phyloP scores from a whole-genome alignment of 2,113 vertebrate species.

The Strix aluco region DNA sequence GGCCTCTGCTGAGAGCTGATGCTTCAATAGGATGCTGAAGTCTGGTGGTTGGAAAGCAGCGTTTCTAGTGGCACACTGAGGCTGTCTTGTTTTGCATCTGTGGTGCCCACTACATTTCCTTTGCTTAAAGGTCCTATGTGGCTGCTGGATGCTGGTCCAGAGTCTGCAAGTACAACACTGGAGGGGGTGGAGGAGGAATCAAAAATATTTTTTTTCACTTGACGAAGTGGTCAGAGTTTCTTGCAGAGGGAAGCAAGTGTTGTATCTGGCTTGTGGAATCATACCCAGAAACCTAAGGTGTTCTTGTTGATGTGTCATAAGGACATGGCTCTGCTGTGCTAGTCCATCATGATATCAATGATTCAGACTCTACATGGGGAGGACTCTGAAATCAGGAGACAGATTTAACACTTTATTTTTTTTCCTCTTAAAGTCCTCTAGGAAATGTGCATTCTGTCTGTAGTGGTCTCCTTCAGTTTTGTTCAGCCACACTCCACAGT shows the following conservation, averaged over 20 bases:
- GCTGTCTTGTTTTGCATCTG: neutral
- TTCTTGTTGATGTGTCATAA: neutral
- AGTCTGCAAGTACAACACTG: neutral
- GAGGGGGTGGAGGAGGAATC: neutral
- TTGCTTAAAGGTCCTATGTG: neutral
- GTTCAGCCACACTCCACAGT: neutral
- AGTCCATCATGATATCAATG: neutral
- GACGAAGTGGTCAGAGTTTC: neutral
- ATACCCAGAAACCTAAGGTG: neutral
- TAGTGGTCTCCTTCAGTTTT: neutral
- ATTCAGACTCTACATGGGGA: neutral
- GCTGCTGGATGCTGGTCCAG: neutral
- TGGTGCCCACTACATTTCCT: neutral
- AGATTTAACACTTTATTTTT: neutral
- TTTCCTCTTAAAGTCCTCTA: neutral
- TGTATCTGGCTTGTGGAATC: neutral
- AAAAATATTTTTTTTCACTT: neutral
- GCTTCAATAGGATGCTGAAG: slow-evolving; percentile 14
- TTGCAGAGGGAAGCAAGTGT: neutral
- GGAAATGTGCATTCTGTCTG: neutral
- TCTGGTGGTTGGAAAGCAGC: neutral
- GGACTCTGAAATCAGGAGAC: neutral
- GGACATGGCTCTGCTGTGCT: neutral
- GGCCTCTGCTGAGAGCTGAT: slow-evolving; percentile 42
- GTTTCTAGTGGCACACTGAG: neutral